Percentiles rank a stretch among this genome's conserved stretches.
These are phyloP conservation scores for Rhabdornis inornatus DNA, from an alignment of 2,113 vertebrate species.

Conservation along the genomic window DNA sequence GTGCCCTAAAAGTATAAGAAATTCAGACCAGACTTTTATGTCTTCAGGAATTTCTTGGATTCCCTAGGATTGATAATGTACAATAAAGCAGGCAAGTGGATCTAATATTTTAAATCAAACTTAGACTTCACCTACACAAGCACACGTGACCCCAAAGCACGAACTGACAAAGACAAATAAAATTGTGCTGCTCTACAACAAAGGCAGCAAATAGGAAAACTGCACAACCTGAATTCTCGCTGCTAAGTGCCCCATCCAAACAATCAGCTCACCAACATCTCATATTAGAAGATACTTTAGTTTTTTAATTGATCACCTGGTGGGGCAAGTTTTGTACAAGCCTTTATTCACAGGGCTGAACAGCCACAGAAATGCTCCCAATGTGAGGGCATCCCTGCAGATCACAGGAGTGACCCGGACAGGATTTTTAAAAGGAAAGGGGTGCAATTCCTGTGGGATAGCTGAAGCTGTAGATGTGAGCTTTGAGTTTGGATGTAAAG, in stretches of 20 bases:
- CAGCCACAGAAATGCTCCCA: background rate
- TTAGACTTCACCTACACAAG: background rate
- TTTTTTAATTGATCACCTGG: background rate
- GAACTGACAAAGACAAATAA: background rate
- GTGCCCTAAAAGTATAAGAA: background rate
- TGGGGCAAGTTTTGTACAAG: background rate
- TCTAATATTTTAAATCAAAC: background rate
- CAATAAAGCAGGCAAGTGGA: background rate
- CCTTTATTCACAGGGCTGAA: background rate
- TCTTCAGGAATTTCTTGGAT: background rate
- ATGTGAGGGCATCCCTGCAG: background rate
- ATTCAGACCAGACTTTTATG: background rate
- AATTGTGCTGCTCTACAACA: background rate
- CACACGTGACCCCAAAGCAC: background rate
- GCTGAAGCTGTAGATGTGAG: background rate
- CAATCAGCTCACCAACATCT: background rate
- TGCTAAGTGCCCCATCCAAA: background rate
- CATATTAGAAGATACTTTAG: background rate
- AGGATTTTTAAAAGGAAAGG: background rate
- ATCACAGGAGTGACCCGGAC: background rate
- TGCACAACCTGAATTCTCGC: background rate
- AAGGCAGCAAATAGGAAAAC: background rate
- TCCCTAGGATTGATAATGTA: rapidly evolving
- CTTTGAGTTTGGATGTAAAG: background rate
- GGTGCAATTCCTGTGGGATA: background rate